These are phyloP conservation scores for Tachysurus fulvidraco DNA, from an alignment of 2,113 vertebrate species.

Conservation along the genomic window DNA sequence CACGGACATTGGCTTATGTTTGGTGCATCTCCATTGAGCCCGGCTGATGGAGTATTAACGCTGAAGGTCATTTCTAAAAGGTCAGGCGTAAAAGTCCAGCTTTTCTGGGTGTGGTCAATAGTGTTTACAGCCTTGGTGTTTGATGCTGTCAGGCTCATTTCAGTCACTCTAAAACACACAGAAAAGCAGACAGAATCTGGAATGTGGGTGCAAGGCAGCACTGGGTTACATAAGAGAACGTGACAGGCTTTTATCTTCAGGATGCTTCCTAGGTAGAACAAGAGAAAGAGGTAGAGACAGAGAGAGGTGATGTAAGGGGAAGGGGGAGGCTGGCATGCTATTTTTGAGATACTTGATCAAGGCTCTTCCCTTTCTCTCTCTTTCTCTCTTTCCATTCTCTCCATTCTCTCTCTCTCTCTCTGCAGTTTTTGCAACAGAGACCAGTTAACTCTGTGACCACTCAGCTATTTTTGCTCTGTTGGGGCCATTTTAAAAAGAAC, in stretches of 20 bases:
- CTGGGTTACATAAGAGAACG: constrained; percentile 61
- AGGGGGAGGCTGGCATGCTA: constrained; percentile 43
- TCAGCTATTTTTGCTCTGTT: constrained; percentile 18
- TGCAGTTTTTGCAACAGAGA: neutral
- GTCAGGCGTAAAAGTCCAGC: constrained; percentile 28
- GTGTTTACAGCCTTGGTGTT: neutral
- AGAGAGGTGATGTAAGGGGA: constrained; percentile 40
- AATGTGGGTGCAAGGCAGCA: constrained; percentile 48
- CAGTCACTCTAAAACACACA: constrained; percentile 19
- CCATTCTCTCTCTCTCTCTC: neutral
- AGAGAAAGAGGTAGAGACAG: constrained; percentile 44
- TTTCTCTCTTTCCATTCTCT: neutral
- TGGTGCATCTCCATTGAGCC: constrained; percentile 14
- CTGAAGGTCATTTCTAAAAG: constrained; percentile 19
- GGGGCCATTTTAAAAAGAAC: constrained; percentile 6
- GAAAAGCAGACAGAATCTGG: constrained; percentile 37
- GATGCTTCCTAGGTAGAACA: constrained; percentile 42
- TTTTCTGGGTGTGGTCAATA: neutral
- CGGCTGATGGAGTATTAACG: neutral
- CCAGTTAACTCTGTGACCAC: constrained; percentile 19
- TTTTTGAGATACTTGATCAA: constrained; percentile 50
- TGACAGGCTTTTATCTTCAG: constrained; percentile 62
- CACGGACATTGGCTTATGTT: constrained; percentile 7
- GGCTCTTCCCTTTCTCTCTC: constrained; percentile 29
- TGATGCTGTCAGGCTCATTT: constrained; percentile 22